A percentile compares a stretch with the other conserved stretches of the same genome.
phyloP scores from a whole-genome alignment of 2,797 vertebrate genomes.

The Aulostomus chinensis region DNA sequence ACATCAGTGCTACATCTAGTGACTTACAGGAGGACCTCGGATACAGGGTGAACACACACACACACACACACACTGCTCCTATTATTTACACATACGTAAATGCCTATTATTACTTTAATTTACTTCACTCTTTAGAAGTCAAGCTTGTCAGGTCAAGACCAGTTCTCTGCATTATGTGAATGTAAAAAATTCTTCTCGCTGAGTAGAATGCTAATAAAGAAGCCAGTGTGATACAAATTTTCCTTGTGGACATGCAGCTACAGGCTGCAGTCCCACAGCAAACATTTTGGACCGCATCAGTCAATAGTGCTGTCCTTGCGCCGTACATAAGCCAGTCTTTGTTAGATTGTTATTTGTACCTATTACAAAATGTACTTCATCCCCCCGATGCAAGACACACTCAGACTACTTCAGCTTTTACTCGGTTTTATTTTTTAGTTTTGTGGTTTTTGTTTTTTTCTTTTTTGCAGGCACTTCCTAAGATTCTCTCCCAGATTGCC shows the following conservation, averaged over 20 bases:
- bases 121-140: too few species aligned
- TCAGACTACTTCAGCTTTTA: too few species aligned
- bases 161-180: too few species aligned
- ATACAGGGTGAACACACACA: slow-evolving; percentile 79
- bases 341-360: too few species aligned
- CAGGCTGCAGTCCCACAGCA: slow-evolving; percentile 15
- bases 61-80: not conserved
- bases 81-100: too few species aligned
- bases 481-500: slow-evolving; percentile 93
- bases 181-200: too few species aligned
- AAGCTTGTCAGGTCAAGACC: too few species aligned
- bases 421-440: too few species aligned
- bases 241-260: too few species aligned
- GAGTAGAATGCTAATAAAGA: slow-evolving; percentile 16
- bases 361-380: slow-evolving; percentile 7
- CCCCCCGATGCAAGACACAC: not conserved
- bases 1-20: slow-evolving; percentile 81
- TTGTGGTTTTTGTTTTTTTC: not conserved
- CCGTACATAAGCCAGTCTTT: too few species aligned
- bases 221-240: not conserved
- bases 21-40: slow-evolving; percentile 89
- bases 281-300: slow-evolving; percentile 9
- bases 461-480: slow-evolving; percentile 88
- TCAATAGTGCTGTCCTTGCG: too few species aligned
- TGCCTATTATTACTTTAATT: too few species aligned